Evolutionary conservation across 23 tunicate genomes (phyloP).

Genomic region (Styela plicata): DNA sequence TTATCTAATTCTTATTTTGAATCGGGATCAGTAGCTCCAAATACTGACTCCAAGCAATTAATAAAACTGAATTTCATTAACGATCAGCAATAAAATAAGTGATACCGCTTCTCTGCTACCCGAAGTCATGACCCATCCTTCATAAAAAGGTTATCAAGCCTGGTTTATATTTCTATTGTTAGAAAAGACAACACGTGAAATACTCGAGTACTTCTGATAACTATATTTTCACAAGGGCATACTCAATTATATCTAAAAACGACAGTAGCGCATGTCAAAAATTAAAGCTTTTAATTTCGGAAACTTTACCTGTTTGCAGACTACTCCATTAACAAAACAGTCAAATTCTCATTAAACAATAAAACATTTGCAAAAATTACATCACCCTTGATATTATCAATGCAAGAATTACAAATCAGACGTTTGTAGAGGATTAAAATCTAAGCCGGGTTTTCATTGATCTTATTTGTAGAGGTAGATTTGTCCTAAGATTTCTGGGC

Average conservation of each 20-base stretch:
- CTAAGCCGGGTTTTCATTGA: background rate
- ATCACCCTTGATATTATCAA: background rate
- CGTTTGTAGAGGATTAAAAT: constrained; percentile 23
- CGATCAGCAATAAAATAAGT: too few relatives aligned
- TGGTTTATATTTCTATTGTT: background rate
- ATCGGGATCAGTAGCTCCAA: too few relatives aligned
- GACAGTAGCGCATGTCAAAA: background rate
- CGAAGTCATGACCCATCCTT: background rate
- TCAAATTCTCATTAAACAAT: background rate
- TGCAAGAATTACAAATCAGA: background rate
- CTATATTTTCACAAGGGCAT: constrained; percentile 11
- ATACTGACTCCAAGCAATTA: too few relatives aligned
- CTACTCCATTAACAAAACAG: constrained; percentile 31
- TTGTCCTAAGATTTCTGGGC: constrained; percentile 13
- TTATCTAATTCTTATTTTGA: too few relatives aligned
- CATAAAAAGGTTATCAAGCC: background rate
- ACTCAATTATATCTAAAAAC: background rate
- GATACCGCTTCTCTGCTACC: too few relatives aligned
- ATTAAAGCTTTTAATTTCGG: background rate
- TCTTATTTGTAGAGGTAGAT: constrained; percentile 18
- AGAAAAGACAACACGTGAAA: background rate
- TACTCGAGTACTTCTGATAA: background rate
- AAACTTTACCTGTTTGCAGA: constrained; percentile 16
- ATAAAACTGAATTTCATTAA: too few relatives aligned
- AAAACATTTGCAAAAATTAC: background rate